These are phyloP conservation scores for Gymnopithys bicolor DNA, from an alignment of 2,797 vertebrate genomes.

Conservation along the genomic window DNA sequence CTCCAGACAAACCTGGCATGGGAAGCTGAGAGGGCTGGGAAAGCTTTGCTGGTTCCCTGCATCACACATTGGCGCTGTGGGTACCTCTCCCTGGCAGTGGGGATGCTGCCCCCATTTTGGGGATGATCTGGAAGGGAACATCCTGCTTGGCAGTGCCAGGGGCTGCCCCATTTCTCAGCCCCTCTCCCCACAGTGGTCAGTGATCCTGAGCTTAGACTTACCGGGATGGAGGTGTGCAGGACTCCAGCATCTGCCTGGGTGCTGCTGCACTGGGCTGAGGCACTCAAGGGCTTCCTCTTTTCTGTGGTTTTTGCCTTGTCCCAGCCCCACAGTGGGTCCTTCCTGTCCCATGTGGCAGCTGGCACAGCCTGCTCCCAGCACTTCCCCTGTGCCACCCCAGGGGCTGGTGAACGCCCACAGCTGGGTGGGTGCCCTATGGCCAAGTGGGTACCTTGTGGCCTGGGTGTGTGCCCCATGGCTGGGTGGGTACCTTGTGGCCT, in stretches of 20 bases:
- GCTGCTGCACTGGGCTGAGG: neutral
- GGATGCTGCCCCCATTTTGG: neutral
- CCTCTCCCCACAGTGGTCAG: fast-evolving
- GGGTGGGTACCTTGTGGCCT: neutral
- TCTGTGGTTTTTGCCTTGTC: neutral
- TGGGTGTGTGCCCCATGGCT: neutral
- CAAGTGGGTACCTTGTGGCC: neutral
- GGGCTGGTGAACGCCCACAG: neutral
- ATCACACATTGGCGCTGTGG: fast-evolving
- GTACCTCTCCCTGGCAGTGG: neutral
- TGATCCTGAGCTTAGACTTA: neutral
- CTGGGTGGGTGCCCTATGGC: neutral
- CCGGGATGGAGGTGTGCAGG: neutral
- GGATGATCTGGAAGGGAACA: neutral
- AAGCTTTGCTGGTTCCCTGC: neutral
- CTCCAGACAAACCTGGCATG: neutral
- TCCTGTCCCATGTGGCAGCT: neutral
- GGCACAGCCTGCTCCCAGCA: neutral
- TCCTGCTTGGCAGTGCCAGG: neutral
- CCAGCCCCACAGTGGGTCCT: neutral
- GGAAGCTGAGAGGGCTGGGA: neutral
- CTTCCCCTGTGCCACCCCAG: neutral
- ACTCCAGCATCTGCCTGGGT: neutral
- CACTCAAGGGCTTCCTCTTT: conserved; percentile 25
- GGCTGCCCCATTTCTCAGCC: neutral